These are phyloP conservation scores for Parnassius glacialis DNA, from an alignment of 2,888 invertebrate species.

Conservation along the genomic window DNA sequence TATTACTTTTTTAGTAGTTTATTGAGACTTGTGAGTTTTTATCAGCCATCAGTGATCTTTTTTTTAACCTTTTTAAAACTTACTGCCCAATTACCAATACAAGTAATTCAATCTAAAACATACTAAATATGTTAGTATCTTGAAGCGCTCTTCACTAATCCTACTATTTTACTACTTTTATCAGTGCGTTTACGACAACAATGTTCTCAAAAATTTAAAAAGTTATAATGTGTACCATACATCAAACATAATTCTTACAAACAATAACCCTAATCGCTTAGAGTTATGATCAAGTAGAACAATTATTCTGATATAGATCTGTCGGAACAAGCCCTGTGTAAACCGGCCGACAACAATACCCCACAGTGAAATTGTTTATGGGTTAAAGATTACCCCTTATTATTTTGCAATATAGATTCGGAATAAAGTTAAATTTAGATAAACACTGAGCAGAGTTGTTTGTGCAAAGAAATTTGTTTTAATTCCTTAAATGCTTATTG, in stretches of 20 bases:
- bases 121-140: no score
- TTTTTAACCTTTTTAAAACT: no score
- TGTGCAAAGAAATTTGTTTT: constrained; percentile 28
- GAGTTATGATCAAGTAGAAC: constrained; percentile 17
- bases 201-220: no score
- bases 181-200: no score
- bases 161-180: no score
- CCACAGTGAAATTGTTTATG: constrained; percentile 32
- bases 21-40: no score
- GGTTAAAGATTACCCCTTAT: constrained; percentile 30
- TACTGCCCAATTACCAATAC: no score
- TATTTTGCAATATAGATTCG: constrained; percentile 9
- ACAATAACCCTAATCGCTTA: constrained; percentile 12
- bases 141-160: no score
- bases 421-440: constrained; percentile 11
- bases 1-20: no score
- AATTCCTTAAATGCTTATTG: constrained; percentile 32
- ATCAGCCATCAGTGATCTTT: no score
- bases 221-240: no score
- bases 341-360: constrained; percentile 19
- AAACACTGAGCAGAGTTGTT: constrained; percentile 15
- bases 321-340: constrained; percentile 35
- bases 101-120: no score
- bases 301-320: constrained; percentile 32
- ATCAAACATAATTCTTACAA: constrained; percentile 7